Conservation (phyloP, 2,113 vertebrate genomes). For the Triplophysa tibetana region DNA sequence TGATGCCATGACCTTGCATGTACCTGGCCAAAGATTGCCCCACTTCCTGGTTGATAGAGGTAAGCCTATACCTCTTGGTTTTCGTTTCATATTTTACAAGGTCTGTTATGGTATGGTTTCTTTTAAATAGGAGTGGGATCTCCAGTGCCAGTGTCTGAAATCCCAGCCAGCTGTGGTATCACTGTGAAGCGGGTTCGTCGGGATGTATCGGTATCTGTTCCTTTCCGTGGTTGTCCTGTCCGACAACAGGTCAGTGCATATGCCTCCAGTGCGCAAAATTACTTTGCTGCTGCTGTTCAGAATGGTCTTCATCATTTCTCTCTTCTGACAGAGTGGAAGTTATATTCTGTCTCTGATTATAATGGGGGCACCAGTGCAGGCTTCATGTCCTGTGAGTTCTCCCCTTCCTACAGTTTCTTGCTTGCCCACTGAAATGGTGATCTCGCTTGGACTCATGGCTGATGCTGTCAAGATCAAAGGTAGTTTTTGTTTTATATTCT, state of each 20-base stretch:
- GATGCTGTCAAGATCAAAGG: constrained; percentile 51
- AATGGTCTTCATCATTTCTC: neutral
- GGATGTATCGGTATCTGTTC: constrained; percentile 51
- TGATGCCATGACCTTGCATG: constrained; percentile 38
- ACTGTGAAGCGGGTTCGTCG: constrained; percentile 53
- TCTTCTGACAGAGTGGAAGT: constrained; percentile 41
- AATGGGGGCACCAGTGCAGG: constrained; percentile 44
- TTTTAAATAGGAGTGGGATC: constrained; percentile 44
- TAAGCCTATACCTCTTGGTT: neutral
- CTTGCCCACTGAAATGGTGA: constrained; percentile 42
- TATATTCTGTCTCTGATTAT: constrained; percentile 53
- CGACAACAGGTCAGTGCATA: constrained; percentile 41
- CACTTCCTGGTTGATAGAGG: constrained; percentile 51
- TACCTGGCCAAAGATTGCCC: constrained; percentile 22
- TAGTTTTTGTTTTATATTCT: neutral
- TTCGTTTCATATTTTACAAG: neutral
- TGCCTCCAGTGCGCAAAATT: neutral
- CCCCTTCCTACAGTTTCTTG: constrained; percentile 42
- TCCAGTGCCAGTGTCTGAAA: constrained; percentile 53
- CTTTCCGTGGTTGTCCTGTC: constrained; percentile 59
- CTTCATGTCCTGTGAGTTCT: constrained; percentile 47
- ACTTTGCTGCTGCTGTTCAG: too few species aligned
- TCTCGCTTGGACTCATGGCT: constrained; percentile 4
- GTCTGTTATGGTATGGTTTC: neutral
- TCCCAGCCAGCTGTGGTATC: constrained; percentile 58